Evolutionary conservation across 2,888 invertebrate genomes (phyloP), one percentile per base, ranked within the genome.

Genomic region (Melipona bicolor): DNA sequence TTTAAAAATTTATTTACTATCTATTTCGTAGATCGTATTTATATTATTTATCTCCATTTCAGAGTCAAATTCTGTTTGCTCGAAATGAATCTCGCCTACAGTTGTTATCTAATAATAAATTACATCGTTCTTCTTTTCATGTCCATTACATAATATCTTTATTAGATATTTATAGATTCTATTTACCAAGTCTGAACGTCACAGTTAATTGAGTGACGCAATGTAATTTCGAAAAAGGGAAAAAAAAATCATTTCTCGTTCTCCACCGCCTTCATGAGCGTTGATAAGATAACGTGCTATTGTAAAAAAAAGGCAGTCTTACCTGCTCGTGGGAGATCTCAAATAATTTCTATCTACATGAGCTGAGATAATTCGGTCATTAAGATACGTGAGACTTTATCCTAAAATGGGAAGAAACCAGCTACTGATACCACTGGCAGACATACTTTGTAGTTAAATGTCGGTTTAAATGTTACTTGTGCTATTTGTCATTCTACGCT

Each of bases 241-340:
- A 15, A 17, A 24, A 69, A 36, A 71, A 67, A 27, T 56, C 50
- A 24, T 43, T 77, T 67, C 67, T 17, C 21, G 21, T 21, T 73
- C 15, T 32, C 49, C 61, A 21, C 43, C 59, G 27, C 24, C 49
- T 56, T 56, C n/a, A 5, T 5, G 2, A 50, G 27, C 21, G 36
- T 52, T 49, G 74, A 82, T 74, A 79, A 82, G 73, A 79, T 79
- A 82, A 74, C 36, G 21, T 19, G 36, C 4, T 50, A 9, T 17
- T 50, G 19, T 50, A 24, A 27, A 32, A 73, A 62, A 50, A 36
- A 72, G 59, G 32, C 62, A 59, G 27, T 0, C 62, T 36, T 74
- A 79, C 59, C 70, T 74, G 21, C 36, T 50, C 36, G 9, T 64
- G 27, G 4, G 24, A 64, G 21, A 74, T 70, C 36, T 21, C 56